Evolutionary conservation across 2,888 invertebrate species (phyloP).

Genomic region (Drosophila hamatofila): DNA sequence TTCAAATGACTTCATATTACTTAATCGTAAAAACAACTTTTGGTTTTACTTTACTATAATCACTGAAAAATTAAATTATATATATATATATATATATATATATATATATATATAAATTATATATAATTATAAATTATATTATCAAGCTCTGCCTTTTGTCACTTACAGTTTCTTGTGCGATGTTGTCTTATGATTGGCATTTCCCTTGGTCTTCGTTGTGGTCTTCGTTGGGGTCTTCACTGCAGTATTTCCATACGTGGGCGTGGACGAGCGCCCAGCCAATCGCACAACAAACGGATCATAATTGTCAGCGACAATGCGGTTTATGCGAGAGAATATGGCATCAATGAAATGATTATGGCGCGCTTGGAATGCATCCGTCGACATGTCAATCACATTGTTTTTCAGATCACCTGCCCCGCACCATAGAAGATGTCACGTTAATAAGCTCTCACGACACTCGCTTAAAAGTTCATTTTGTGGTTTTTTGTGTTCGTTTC

Average conservation of each 20-base stretch:
- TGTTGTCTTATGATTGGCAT: slow-evolving; percentile 43
- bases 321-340: slow-evolving; percentile 92
- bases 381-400: slow-evolving; percentile 84
- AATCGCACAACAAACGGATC: slow-evolving; percentile 92
- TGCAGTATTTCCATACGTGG: slow-evolving; percentile 30
- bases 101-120: too few relatives aligned
- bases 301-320: slow-evolving; percentile 91
- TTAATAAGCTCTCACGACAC: slow-evolving; percentile 48
- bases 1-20: too few relatives aligned
- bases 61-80: too few relatives aligned
- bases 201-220: slow-evolving; percentile 48
- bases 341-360: slow-evolving; percentile 95
- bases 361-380: slow-evolving; percentile 88
- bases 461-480: slow-evolving; percentile 40
- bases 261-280: slow-evolving; percentile 66
- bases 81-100: too few relatives aligned
- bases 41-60: too few relatives aligned
- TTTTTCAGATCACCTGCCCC: slow-evolving; percentile 82
- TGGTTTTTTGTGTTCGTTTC: slow-evolving; percentile 27
- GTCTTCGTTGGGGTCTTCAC: slow-evolving; percentile 58
- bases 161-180: slow-evolving; percentile 82
- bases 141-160: background rate
- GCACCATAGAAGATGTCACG: slow-evolving; percentile 40
- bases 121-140: background rate
- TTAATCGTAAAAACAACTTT: too few relatives aligned